Percentiles rank a stretch among this genome's conserved stretches.
Evolutionary conservation across 2,797 vertebrate species (phyloP).

Genomic region (Siniperca undulata): DNA sequence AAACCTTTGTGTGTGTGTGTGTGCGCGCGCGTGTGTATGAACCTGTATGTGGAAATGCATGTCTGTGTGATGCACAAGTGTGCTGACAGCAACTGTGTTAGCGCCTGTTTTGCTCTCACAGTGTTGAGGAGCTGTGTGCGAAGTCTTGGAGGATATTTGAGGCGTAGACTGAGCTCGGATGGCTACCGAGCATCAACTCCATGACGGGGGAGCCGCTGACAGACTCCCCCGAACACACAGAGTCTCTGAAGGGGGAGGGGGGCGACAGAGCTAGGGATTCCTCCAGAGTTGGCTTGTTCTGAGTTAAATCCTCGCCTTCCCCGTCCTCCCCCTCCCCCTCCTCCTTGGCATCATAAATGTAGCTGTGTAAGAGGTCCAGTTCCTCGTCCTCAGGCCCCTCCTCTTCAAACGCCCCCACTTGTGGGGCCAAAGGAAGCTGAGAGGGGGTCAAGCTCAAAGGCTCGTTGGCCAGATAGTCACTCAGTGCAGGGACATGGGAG

Average conservation of each 20-base stretch:
- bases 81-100: slow-evolving; percentile 53
- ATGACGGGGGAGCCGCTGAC: slow-evolving; percentile 89
- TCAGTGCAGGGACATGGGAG: slow-evolving; percentile 83
- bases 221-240: slow-evolving; percentile 91
- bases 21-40: slow-evolving; percentile 25
- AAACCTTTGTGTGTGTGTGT: slow-evolving; percentile 24
- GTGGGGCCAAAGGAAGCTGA: slow-evolving; percentile 84
- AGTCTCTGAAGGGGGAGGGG: slow-evolving; percentile 98
- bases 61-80: slow-evolving; percentile 49
- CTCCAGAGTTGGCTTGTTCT: slow-evolving; percentile 89
- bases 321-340: slow-evolving; percentile 80
- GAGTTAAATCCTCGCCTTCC: slow-evolving; percentile 78
- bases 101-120: slow-evolving; percentile 86
- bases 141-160: slow-evolving; percentile 92
- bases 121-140: slow-evolving; percentile 97
- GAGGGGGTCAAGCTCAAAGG: slow-evolving; percentile 74
- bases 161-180: slow-evolving; percentile 88
- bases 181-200: slow-evolving; percentile 89
- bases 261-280: slow-evolving; percentile 92
- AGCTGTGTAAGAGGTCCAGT: slow-evolving; percentile 92
- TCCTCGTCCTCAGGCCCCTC: slow-evolving; percentile 88
- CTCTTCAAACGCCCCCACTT: slow-evolving; percentile 72
- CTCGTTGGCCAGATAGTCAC: slow-evolving; percentile 78
- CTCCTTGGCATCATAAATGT: slow-evolving; percentile 89
- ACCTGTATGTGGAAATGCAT: slow-evolving; percentile 25